Conservation (phyloP, 2,113 vertebrate species). For the Ageneiosus marmoratus region DNA sequence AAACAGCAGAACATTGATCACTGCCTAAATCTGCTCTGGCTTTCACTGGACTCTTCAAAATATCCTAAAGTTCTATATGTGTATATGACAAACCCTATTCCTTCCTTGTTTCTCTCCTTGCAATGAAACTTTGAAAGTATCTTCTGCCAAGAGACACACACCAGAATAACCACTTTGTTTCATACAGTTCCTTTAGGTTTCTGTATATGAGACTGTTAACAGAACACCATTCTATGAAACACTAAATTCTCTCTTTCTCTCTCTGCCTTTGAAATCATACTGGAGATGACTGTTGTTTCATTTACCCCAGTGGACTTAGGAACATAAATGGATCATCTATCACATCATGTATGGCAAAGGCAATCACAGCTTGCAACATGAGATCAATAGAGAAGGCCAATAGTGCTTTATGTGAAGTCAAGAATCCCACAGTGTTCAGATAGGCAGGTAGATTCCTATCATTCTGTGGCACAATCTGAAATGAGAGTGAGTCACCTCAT, state of each 20-base stretch:
- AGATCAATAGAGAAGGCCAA: conserved; percentile 39
- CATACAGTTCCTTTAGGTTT: background rate
- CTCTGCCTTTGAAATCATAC: background rate
- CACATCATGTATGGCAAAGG: conserved; percentile 22
- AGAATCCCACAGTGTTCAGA: background rate
- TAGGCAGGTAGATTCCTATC: conserved; percentile 2
- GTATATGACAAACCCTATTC: background rate
- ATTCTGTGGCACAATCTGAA: conserved; percentile 24
- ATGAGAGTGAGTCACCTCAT: conserved; percentile 28
- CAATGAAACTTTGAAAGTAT: background rate
- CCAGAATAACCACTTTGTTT: background rate
- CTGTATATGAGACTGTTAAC: conserved; percentile 1
- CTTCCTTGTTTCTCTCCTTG: background rate
- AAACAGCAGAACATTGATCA: conserved; percentile 53
- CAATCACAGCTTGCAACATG: conserved; percentile 40
- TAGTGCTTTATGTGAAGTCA: conserved; percentile 13
- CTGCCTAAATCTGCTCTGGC: conserved; percentile 60
- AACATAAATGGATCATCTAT: background rate
- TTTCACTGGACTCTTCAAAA: background rate
- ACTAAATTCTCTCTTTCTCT: background rate
- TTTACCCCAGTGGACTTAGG: background rate
- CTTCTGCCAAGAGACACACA: conserved; percentile 17
- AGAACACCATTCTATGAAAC: background rate
- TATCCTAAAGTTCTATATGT: background rate
- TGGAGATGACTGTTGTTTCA: conserved; percentile 1